These are phyloP conservation scores for Sweltsa coloradensis DNA, from an alignment of 1,140 invertebrate genomes.

Conservation along the genomic window DNA sequence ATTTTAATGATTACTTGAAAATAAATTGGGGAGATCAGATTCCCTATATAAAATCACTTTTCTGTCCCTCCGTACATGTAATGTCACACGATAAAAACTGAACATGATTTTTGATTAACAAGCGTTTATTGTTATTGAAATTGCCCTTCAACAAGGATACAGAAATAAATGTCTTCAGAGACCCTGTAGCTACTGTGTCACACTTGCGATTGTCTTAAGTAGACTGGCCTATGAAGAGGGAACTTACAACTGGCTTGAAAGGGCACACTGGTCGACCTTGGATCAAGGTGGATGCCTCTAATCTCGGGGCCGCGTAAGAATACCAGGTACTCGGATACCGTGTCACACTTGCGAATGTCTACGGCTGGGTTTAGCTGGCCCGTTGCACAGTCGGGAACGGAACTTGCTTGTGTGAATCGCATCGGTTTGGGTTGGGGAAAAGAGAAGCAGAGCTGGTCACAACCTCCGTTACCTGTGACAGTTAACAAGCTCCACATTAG, in stretches of 20 bases:
- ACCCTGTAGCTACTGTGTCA: too few species aligned
- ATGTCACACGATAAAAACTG: too few species aligned
- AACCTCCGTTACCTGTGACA: conserved; percentile 57
- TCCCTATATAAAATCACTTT: too few species aligned
- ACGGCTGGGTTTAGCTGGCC: conserved; percentile 50
- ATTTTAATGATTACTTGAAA: too few species aligned
- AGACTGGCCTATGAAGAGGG: conserved; percentile 4
- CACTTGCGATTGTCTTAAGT: neutral
- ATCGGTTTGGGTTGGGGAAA: conserved; percentile 41
- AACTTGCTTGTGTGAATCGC: conserved; percentile 13
- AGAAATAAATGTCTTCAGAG: too few species aligned
- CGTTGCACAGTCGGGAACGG: conserved; percentile 83
- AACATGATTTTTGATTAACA: too few species aligned
- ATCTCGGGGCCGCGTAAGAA: conserved; percentile 89
- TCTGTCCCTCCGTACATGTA: too few species aligned
- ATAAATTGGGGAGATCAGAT: too few species aligned
- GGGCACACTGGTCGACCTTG: conserved; percentile 63
- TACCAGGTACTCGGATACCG: conserved; percentile 76
- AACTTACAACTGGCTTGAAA: conserved; percentile 59
- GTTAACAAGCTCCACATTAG: neutral
- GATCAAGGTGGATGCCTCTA: conserved; percentile 70
- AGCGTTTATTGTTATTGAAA: too few species aligned
- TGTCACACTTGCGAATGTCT: conserved; percentile 58
- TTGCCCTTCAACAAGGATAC: too few species aligned
- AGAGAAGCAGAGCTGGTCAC: conserved; percentile 92